Percentiles rank a stretch among this genome's conserved stretches.
phyloP scores from a whole-genome alignment of 2,113 vertebrate species.

The Syrmaticus mikado region DNA sequence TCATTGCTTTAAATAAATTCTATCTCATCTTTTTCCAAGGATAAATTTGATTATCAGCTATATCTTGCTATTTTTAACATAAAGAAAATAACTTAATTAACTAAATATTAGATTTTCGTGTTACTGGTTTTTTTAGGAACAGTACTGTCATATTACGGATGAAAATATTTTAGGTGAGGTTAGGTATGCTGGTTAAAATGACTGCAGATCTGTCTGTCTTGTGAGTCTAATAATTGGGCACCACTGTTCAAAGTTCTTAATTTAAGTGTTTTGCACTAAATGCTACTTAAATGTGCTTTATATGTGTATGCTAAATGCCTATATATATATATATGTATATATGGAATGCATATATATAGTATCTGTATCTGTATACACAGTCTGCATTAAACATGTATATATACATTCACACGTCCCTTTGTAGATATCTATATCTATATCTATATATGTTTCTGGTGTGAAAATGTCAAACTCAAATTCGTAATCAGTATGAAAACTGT shows the following conservation, averaged over 20 bases:
- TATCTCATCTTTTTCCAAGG: slow-evolving; percentile 32
- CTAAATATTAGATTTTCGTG: neutral
- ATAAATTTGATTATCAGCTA: slow-evolving; percentile 16
- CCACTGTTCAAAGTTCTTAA: neutral
- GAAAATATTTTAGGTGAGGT: neutral
- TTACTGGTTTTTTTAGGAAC: neutral
- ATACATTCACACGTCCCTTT: neutral
- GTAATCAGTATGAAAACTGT: neutral
- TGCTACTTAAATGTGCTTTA: neutral
- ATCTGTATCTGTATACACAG: neutral
- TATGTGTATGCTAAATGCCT: neutral
- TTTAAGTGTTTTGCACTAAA: neutral
- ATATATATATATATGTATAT: too few relatives aligned
- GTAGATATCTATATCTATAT: neutral
- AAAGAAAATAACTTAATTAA: neutral
- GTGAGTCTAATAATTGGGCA: neutral
- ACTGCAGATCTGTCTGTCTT: slow-evolving; percentile 2
- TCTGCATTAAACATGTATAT: neutral
- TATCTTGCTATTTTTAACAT: neutral
- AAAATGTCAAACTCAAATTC: neutral
- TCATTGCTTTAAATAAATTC: slow-evolving; percentile 33
- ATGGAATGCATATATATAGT: too few relatives aligned
- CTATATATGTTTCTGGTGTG: neutral
- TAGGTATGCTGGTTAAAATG: neutral
- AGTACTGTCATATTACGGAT: neutral